These are phyloP conservation scores for Pachydiplax longipennis DNA, from an alignment of 2,888 invertebrate genomes.

Conservation along the genomic window DNA sequence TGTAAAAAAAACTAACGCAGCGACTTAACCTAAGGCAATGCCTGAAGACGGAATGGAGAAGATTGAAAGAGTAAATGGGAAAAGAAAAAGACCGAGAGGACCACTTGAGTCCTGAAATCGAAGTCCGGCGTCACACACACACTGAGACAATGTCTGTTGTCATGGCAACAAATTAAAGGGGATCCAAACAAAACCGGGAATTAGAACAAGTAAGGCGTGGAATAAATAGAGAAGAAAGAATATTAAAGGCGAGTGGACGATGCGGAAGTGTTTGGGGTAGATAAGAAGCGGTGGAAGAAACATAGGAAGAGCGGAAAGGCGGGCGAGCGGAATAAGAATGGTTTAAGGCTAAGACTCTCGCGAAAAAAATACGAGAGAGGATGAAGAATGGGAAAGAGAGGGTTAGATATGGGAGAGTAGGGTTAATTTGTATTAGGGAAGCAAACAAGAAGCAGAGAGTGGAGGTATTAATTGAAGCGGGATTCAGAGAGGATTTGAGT, in stretches of 20 bases:
- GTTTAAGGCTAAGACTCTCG: neutral
- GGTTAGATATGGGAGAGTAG: neutral
- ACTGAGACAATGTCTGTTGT: neutral
- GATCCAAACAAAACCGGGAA: neutral
- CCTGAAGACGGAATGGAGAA: neutral
- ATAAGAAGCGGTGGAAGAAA: neutral
- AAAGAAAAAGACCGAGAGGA: neutral
- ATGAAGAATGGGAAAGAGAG: neutral
- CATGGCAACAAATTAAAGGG: neutral
- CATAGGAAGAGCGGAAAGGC: neutral
- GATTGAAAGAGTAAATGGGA: neutral
- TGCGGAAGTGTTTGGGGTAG: neutral
- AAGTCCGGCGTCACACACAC: neutral
- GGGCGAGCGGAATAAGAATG: neutral
- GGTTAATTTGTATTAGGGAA: neutral
- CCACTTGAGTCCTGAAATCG: neutral
- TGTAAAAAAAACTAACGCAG: too few species aligned
- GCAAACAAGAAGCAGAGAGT: neutral
- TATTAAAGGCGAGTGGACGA: neutral
- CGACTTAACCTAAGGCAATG: neutral
- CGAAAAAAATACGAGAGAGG: neutral
- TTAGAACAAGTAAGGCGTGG: neutral
- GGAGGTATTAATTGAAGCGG: conserved; percentile 15
- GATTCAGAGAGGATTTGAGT: neutral
- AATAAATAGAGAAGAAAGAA: neutral